Conservation (phyloP, 2,888 invertebrate species). For the Trilocha varians region DNA sequence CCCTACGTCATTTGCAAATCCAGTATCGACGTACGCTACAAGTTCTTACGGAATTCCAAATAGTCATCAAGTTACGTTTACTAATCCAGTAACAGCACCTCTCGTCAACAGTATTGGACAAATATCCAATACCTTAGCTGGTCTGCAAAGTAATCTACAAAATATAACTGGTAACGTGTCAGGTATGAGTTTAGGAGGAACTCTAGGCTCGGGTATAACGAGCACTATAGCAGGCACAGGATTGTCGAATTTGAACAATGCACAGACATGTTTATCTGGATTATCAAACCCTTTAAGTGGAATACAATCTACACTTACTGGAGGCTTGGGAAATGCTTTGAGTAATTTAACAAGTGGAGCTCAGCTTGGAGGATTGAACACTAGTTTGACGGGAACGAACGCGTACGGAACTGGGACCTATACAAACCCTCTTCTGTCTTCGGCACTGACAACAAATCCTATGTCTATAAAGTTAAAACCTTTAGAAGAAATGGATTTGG, state of each 20-base stretch:
- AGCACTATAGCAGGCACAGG: conserved; percentile 66
- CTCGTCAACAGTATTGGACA: conserved; percentile 66
- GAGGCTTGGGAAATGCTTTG: conserved; percentile 56
- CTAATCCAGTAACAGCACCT: conserved; percentile 64
- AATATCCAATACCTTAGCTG: conserved; percentile 63
- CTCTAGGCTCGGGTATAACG: conserved; percentile 60
- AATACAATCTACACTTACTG: conserved; percentile 53
- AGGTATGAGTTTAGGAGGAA: conserved; percentile 53
- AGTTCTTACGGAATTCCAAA: conserved; percentile 59
- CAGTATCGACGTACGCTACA: conserved; percentile 62
- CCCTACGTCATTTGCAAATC: conserved; percentile 67
- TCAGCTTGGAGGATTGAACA: conserved; percentile 55
- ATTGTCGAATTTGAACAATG: conserved; percentile 56
- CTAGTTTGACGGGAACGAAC: conserved; percentile 49
- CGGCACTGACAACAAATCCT: conserved; percentile 71
- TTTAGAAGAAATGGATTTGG: conserved; percentile 81
- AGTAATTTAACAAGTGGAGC: conserved; percentile 53
- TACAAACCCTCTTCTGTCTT: conserved; percentile 76
- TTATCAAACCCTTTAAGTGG: conserved; percentile 56
- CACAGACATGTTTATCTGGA: conserved; percentile 57
- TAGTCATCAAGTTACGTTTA: conserved; percentile 69
- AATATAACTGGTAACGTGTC: conserved; percentile 59
- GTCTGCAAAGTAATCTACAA: conserved; percentile 63
- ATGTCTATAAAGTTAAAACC: conserved; percentile 80
- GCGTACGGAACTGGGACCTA: conserved; percentile 70